Base-by-base conservation (phyloP, 1,140 invertebrate genomes). In the Drosophila teissieri region DNA sequence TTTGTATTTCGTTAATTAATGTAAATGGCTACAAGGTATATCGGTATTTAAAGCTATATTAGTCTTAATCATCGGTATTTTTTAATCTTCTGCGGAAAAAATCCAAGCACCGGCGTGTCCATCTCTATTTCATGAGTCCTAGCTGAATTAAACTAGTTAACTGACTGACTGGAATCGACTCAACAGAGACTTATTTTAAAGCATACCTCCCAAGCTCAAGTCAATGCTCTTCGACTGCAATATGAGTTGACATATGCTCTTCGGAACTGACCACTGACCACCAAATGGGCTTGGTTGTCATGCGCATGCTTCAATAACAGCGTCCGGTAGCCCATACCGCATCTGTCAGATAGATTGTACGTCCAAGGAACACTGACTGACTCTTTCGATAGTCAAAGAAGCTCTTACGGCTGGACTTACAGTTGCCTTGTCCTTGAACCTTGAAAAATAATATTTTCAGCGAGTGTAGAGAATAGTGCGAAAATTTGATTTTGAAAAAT, bases 201-300 rank as follows among this genome's bases (percentile, higher is more conserved):
- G 15, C 4, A 12, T 24, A 17, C 27, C 8, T 56, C 14, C 15
- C 11, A 22, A 27, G 3, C 12, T 57, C 40, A 11, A 19, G 40
- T 6, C 15, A 19, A 10, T 10, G n/a, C 55, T 56, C 55, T 57
- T 45, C 15, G 8, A 44, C 4, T 31, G 55, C 40, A 22, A 57
- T n/a, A 57, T 45, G 55, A 57, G 55, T 6, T 14, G 4, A 14
- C n/a, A 45, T 17, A 10, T 34, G n/a, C 55, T 57, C 55, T 46
- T 57, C 15, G 22, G 14, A n/a, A 56, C 24, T 57, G 55, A 17
- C 55, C 55, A 45, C 40, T 57, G 55, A 15, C 39, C 55, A 57
- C 7, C 27, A 57, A 57, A 31, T 31, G 12, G 15, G 24, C 40
- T 27, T 15, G 8, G 4, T 7, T 4, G 7, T 19, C 15, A 6